A percentile compares a stretch with the other conserved stretches of the same genome.
phyloP scores from a whole-genome alignment of 2,113 vertebrate species.

The Suncus etruscus region DNA sequence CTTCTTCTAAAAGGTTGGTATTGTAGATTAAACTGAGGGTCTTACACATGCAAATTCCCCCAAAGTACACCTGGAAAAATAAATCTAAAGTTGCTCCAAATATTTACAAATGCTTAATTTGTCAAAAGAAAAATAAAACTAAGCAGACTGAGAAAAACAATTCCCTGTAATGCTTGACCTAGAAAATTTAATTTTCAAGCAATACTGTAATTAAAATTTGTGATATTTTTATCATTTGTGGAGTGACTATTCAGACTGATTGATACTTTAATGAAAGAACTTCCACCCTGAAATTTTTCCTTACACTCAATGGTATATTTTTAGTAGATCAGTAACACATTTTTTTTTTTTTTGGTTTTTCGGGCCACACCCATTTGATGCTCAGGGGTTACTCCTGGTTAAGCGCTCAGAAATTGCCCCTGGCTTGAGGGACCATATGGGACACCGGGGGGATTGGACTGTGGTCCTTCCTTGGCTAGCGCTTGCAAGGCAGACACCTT shows the following conservation, averaged over 20 bases:
- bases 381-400: too few species aligned
- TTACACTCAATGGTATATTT: conserved; percentile 1
- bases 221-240: conserved; percentile 11
- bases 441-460: too few species aligned
- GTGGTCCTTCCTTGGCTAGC: too few species aligned
- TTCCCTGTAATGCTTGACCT: neutral
- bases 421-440: too few species aligned
- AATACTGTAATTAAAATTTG: neutral
- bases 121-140: neutral
- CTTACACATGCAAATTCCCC: neutral
- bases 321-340: too few species aligned
- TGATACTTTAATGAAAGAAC: neutral
- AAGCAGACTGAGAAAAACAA: neutral
- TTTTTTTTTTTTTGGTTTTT: too few species aligned
- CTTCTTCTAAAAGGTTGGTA: too few species aligned
- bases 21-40: too few species aligned
- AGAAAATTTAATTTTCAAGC: conserved; percentile 38
- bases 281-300: neutral
- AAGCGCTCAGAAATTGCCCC: too few species aligned
- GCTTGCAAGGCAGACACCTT: too few species aligned
- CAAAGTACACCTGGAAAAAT: neutral
- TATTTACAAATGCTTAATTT: conserved; percentile 41
- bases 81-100: conserved; percentile 17
- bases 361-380: too few species aligned
- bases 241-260: conserved; percentile 4